These are phyloP conservation scores for Acropora tenuis DNA, from an alignment of 64 coral and sea anemone genomes.

Conservation along the genomic window DNA sequence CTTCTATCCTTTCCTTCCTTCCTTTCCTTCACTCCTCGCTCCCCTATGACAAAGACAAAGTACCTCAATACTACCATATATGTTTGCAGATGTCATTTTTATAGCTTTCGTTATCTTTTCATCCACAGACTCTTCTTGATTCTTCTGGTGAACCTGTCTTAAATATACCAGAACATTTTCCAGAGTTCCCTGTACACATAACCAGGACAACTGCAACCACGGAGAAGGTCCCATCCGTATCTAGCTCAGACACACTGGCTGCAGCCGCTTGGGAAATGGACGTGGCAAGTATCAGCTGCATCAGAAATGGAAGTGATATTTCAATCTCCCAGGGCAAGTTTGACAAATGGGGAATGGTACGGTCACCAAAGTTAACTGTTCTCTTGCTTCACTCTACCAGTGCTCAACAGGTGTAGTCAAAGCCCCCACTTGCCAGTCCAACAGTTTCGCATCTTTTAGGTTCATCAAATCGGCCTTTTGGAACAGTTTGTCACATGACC, in stretches of 20 bases:
- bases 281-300: background rate
- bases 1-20: too few species aligned
- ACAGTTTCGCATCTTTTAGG: background rate
- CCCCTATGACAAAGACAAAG: background rate
- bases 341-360: background rate
- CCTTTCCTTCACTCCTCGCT: too few species aligned
- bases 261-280: background rate
- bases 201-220: background rate
- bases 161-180: conserved; percentile 6
- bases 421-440: background rate
- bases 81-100: background rate
- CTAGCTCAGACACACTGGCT: background rate
- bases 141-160: background rate
- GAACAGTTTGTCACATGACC: background rate
- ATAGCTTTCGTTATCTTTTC: background rate
- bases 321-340: background rate
- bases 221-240: background rate
- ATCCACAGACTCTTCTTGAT: background rate
- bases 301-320: background rate
- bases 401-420: background rate
- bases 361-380: background rate
- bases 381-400: background rate
- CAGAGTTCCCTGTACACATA: background rate
- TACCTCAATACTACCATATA: background rate
- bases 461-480: background rate